Conservation (phyloP, 2,797 vertebrate species). For the Anguilla marmorata region DNA sequence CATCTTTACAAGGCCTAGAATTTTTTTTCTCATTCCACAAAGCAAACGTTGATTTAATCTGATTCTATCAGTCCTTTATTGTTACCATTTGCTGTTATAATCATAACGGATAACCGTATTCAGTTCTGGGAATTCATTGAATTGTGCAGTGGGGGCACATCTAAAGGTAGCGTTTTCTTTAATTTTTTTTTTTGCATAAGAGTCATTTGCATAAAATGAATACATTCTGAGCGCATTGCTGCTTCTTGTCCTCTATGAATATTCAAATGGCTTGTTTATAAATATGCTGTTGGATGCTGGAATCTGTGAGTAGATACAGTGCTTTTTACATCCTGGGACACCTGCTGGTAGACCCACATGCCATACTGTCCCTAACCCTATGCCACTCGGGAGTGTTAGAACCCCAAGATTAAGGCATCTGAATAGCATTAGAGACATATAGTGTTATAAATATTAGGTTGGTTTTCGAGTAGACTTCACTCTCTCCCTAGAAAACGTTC, state of each 20-base stretch:
- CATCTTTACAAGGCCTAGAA: slow-evolving; percentile 44
- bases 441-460: background rate
- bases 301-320: slow-evolving; percentile 5
- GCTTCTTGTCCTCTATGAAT: slow-evolving; percentile 14
- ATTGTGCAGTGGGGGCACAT: slow-evolving; percentile 48
- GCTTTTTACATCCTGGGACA: background rate
- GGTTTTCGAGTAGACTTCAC: background rate
- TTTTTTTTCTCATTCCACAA: slow-evolving; percentile 40
- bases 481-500: background rate
- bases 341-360: background rate
- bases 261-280: slow-evolving; percentile 9
- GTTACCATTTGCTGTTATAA: slow-evolving; percentile 55
- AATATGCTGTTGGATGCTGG: background rate
- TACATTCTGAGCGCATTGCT: slow-evolving; percentile 17
- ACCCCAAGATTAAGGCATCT: background rate
- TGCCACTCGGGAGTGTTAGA: background rate
- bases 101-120: slow-evolving; percentile 40
- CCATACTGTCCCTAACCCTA: background rate
- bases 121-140: slow-evolving; percentile 32
- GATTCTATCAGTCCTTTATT: slow-evolving; percentile 60
- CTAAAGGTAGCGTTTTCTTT: slow-evolving; percentile 47
- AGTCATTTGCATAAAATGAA: slow-evolving; percentile 18
- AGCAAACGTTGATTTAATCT: slow-evolving; percentile 63
- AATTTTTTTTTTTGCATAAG: slow-evolving; percentile 56
- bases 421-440: background rate